Conservation (phyloP, 2,888 invertebrate genomes). For the Mythimna impura region DNA sequence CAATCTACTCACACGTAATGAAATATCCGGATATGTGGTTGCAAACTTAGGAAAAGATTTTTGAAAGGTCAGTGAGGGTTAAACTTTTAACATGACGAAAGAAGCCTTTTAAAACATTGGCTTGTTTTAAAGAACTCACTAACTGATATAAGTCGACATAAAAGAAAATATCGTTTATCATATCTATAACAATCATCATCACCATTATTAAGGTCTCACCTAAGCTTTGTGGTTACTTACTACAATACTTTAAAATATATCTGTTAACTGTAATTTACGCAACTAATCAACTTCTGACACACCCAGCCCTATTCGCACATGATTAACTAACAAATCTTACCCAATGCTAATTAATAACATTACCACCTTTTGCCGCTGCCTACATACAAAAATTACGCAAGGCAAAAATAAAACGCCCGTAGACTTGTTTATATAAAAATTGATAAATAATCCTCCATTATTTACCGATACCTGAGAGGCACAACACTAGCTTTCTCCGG, state of each 20-base stretch:
- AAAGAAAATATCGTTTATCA: background rate
- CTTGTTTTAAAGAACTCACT: background rate
- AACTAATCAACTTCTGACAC: background rate
- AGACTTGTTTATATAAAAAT: slow-evolving; percentile 25
- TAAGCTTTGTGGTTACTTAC: background rate
- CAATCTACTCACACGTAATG: background rate
- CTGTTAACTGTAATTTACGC: background rate
- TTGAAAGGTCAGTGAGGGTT: background rate
- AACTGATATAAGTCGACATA: background rate
- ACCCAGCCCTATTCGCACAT: background rate
- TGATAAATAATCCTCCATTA: slow-evolving; percentile 46
- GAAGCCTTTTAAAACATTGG: background rate
- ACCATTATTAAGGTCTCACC: too few species aligned
- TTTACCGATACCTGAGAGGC: slow-evolving; percentile 55
- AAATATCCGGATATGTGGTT: slow-evolving; percentile 13
- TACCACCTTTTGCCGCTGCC: slow-evolving; percentile 14
- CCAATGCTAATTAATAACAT: slow-evolving; percentile 26
- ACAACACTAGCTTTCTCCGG: slow-evolving; percentile 61
- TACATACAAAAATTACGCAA: slow-evolving; percentile 21
- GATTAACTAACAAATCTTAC: slow-evolving; percentile 12
- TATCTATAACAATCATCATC: too few species aligned
- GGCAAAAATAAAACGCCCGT: background rate
- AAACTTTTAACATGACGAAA: background rate
- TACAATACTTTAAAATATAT: background rate
- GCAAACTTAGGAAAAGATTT: background rate